Evolutionary conservation across 1,140 invertebrate genomes (phyloP).

Genomic region (Eriosoma lanigerum): DNA sequence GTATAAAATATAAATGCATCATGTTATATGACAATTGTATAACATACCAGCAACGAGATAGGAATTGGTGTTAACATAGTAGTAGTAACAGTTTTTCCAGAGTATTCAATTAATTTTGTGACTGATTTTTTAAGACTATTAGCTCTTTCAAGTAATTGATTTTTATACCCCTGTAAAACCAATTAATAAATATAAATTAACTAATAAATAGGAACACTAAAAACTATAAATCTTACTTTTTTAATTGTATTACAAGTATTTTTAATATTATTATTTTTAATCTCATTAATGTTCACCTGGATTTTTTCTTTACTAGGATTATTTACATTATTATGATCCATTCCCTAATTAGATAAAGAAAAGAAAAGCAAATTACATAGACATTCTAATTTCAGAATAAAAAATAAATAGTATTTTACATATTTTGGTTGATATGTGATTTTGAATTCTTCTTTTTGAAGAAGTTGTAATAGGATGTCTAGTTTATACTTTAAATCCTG

Average conservation of each 20-base stretch:
- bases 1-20: background rate
- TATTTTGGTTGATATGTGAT: conserved; percentile 26
- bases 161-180: conserved; percentile 10
- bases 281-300: background rate
- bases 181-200: background rate
- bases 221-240: conserved; percentile 5
- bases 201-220: conserved; percentile 1
- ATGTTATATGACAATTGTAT: background rate
- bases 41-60: conserved; percentile 7
- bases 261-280: conserved; percentile 9
- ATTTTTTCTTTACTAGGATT: conserved; percentile 8
- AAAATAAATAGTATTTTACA: conserved; percentile 19
- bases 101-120: conserved; percentile 42
- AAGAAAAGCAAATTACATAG: background rate
- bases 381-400: background rate
- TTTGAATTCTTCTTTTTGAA: conserved; percentile 60
- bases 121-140: conserved; percentile 47
- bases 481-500: conserved; percentile 76
- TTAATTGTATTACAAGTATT: background rate
- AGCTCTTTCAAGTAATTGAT: conserved; percentile 36
- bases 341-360: background rate
- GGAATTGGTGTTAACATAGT: conserved; percentile 60
- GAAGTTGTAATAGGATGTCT: conserved; percentile 70
- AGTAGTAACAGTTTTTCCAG: conserved; percentile 59
- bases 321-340: background rate